Evolutionary conservation across 2,888 invertebrate genomes (phyloP).

Genomic region (Theristus sp.): DNA sequence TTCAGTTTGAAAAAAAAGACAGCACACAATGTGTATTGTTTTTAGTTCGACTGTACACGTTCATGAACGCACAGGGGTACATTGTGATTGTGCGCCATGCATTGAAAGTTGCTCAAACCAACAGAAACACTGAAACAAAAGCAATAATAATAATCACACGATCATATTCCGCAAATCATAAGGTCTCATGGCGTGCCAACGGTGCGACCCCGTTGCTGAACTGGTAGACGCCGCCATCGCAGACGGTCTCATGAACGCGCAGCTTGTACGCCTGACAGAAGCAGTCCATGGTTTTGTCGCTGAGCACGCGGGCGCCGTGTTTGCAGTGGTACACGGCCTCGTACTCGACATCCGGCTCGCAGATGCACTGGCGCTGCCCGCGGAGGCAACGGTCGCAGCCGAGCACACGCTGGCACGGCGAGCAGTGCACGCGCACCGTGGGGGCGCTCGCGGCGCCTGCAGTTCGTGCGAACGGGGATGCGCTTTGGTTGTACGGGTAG

Average conservation of each 20-base stretch:
- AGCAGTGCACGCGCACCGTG: constrained; percentile 19
- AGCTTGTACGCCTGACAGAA: constrained; percentile 14
- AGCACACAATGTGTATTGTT: too few species aligned
- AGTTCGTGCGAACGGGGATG: too few species aligned
- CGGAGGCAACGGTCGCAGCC: constrained; percentile 23
- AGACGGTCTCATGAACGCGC: background rate
- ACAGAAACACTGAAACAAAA: too few species aligned
- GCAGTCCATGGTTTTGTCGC: constrained; percentile 22
- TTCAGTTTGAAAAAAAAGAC: too few species aligned
- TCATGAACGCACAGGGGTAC: too few species aligned
- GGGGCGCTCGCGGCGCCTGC: constrained; percentile 12
- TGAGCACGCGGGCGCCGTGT: constrained; percentile 19
- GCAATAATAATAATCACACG: too few species aligned
- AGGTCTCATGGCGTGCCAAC: background rate
- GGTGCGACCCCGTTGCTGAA: background rate
- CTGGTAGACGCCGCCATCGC: background rate
- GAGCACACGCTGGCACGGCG: constrained; percentile 23
- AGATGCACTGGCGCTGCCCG: background rate
- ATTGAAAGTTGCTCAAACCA: too few species aligned
- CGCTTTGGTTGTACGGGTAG: too few species aligned
- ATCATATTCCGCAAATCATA: too few species aligned
- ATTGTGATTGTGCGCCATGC: too few species aligned
- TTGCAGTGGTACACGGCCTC: constrained; percentile 20
- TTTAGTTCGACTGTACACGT: too few species aligned
- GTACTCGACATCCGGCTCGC: background rate